Evolutionary conservation across 1,140 invertebrate genomes (phyloP).

Genomic region (Leguminivora glycinivorella): DNA sequence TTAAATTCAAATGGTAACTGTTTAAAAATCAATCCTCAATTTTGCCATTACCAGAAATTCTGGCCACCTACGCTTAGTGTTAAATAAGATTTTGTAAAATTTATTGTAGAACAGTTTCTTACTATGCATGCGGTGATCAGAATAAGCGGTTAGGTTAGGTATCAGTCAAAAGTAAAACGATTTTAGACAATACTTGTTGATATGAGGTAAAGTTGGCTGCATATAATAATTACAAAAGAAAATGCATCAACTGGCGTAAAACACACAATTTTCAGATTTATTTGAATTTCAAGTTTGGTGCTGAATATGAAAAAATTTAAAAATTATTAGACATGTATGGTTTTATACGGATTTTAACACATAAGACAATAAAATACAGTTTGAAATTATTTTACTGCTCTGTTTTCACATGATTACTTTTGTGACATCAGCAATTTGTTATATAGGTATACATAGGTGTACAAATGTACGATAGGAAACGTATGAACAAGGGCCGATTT

Average conservation of each 20-base stretch:
- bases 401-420: too few relatives aligned
- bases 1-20: neutral
- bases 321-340: too few relatives aligned
- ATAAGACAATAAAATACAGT: too few relatives aligned
- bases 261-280: too few relatives aligned
- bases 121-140: neutral
- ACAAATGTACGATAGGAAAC: too few relatives aligned
- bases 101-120: neutral
- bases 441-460: too few relatives aligned
- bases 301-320: too few relatives aligned
- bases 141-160: neutral
- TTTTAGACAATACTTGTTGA: neutral
- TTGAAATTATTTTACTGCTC: too few relatives aligned
- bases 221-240: neutral
- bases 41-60: neutral
- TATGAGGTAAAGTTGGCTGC: constrained; percentile 16
- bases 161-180: constrained; percentile 1
- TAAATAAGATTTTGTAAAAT: neutral
- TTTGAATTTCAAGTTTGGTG: too few relatives aligned
- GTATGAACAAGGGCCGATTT: too few relatives aligned
- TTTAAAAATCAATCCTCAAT: neutral
- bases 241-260: neutral
- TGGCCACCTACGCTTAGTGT: neutral
- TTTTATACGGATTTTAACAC: too few relatives aligned
- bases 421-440: too few relatives aligned